Evolutionary conservation across 2,888 invertebrate species (phyloP).

Genomic region (Caenorhabditis panamensis): DNA sequence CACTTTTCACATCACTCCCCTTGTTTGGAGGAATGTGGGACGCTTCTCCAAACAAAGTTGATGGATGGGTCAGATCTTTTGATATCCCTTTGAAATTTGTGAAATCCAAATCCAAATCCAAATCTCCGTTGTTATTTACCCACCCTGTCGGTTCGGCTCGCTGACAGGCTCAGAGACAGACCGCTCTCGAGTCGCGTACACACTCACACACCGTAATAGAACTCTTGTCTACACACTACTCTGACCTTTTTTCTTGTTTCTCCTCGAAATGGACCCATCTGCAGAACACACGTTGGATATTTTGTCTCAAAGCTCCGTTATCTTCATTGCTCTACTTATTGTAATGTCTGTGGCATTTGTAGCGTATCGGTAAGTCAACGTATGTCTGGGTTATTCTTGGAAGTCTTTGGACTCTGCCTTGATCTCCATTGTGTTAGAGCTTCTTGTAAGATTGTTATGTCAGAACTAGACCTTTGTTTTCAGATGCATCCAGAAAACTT

Average conservation of each 20-base stretch:
- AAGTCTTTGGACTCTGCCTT: not conserved
- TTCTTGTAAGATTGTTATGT: constrained; percentile 42
- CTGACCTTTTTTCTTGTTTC: not conserved
- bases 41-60: too few relatives aligned
- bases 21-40: too few relatives aligned
- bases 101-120: constrained; percentile 27
- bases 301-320: constrained; percentile 60
- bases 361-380: constrained; percentile 57
- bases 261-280: constrained; percentile 47
- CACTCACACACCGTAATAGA: constrained; percentile 28
- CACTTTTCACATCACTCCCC: too few relatives aligned
- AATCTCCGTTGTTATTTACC: too few relatives aligned
- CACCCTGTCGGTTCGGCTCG: constrained; percentile 46
- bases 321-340: constrained; percentile 61
- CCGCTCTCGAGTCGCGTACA: constrained; percentile 16
- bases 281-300: constrained; percentile 63
- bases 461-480: constrained; percentile 19
- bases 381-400: constrained; percentile 3
- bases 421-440: constrained; percentile 12
- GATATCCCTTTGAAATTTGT: constrained; percentile 24
- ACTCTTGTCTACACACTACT: constrained; percentile 23
- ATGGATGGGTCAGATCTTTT: too few relatives aligned
- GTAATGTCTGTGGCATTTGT: constrained; percentile 56
- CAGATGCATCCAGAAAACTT: constrained; percentile 64
- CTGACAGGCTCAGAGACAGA: constrained; percentile 43